Percentiles rank a stretch among this genome's conserved stretches.
Evolutionary conservation across 2,888 invertebrate genomes (phyloP).

Genomic region (Brachyptera risi): DNA sequence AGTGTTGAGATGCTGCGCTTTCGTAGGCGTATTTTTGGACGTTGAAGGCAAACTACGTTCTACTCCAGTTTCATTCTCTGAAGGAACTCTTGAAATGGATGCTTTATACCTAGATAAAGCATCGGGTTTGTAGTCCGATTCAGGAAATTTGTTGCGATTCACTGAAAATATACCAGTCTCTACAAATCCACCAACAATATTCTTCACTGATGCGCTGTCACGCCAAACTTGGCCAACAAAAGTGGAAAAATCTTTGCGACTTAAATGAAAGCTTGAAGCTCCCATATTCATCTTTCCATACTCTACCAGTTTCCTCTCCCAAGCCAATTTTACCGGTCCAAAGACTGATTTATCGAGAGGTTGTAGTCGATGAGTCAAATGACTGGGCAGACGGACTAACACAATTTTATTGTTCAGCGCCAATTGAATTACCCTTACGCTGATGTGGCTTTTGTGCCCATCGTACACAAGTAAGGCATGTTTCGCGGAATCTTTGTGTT

Average conservation of each 20-base stretch:
- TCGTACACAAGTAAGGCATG: slow-evolving; percentile 15
- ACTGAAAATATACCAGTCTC: too few species aligned
- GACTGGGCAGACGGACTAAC: too few species aligned
- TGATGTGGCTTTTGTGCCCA: slow-evolving; percentile 19
- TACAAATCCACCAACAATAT: not conserved
- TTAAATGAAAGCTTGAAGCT: not conserved
- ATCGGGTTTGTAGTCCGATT: too few species aligned
- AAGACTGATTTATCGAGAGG: slow-evolving; percentile 12
- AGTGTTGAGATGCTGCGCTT: too few species aligned
- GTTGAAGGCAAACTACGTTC: too few species aligned
- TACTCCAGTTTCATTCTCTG: too few species aligned
- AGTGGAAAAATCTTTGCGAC: not conserved
- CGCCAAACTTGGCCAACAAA: not conserved
- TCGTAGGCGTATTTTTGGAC: too few species aligned
- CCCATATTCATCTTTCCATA: not conserved
- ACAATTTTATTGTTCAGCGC: slow-evolving; percentile 18
- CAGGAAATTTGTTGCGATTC: too few species aligned
- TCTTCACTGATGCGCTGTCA: not conserved
- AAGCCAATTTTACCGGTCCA: not conserved
- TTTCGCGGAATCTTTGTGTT: not conserved
- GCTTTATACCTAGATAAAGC: too few species aligned
- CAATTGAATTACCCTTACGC: slow-evolving; percentile 5
- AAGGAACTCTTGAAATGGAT: too few species aligned
- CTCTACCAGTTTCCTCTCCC: not conserved
- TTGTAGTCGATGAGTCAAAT: slow-evolving; percentile 17